Evolutionary conservation across 2,113 vertebrate genomes (phyloP).

Genomic region (Cyphomyrus plagiostoma): DNA sequence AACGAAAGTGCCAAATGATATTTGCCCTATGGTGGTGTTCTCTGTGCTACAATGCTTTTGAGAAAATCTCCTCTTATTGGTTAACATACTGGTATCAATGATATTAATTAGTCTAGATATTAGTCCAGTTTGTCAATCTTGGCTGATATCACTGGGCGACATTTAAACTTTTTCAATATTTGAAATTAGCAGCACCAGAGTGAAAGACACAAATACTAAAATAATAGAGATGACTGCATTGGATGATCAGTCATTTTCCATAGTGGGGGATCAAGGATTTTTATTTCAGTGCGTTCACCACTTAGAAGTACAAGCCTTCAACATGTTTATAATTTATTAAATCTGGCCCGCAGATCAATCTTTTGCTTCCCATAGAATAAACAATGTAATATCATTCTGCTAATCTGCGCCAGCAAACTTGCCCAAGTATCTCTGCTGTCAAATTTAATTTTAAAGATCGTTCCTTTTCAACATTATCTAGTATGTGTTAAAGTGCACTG

Average conservation of each 20-base stretch:
- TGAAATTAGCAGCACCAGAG: background rate
- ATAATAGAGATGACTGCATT: background rate
- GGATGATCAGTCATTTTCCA: background rate
- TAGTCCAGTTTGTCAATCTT: background rate
- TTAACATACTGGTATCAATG: background rate
- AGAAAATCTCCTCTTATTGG: background rate
- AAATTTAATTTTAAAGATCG: background rate
- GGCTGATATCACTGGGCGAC: background rate
- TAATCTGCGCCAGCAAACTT: background rate
- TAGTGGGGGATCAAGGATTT: background rate
- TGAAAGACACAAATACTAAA: background rate
- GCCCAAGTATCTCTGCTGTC: background rate
- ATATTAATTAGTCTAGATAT: background rate
- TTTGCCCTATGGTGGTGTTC: background rate
- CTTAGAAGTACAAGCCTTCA: background rate
- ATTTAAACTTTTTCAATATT: background rate
- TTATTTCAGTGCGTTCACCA: background rate
- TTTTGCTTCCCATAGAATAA: background rate
- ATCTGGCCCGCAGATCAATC: background rate
- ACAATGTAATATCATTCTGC: background rate
- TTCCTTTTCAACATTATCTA: background rate
- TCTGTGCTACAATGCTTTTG: background rate
- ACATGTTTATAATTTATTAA: background rate
- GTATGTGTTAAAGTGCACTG: background rate
- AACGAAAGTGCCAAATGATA: background rate